Evolutionary conservation across 2,113 vertebrate species (phyloP), one percentile per base, ranked within the genome.

Genomic region (Pelvicachromis taeniatus): DNA sequence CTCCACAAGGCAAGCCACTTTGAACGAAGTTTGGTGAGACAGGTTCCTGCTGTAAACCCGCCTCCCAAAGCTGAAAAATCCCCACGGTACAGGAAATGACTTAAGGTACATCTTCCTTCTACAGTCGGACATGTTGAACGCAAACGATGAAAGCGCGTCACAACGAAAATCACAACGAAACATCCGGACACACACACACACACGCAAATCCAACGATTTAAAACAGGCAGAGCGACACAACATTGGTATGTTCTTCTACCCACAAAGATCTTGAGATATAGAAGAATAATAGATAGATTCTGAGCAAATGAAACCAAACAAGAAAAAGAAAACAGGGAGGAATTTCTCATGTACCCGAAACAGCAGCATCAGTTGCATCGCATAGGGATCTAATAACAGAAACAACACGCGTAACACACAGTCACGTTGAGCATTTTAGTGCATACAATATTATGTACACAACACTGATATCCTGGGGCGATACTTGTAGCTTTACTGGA

Each of bases 371-470:
- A 93, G 90, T 88, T 88, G 93, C 88, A 85, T 94, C 89, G 87
- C 92, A 90, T 91, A 92, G 87, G 89, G 93, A 92, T 88, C 56
- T 80, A 80, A 81, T 84, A 84, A 94, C 91, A 93, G 85, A 89
- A 95, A 94, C 88, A 94, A 92, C 91, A 94, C 94, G 89, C 40
- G 85, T 88, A 94, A 90, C 94, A 87, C 90, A 94, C 93, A 94
- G 93, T 95, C 90, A 94, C 84, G 63, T 93, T 86, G 87, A 95
- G 90, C 90, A 90, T 92, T 91, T 92, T 90, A 95, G 95, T 95
- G 95, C 95, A 93, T 92, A 94, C 86, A 65, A 85, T 92, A 94
- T 91, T 95, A 95, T 94, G 90, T 95, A 96, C 94, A 95, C 94
- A 95, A 93, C 89, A 93, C 88, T 82, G 75, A 93, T 90, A 89